A percentile compares a stretch with the other conserved stretches of the same genome.
phyloP scores from a whole-genome alignment of 2,113 vertebrate genomes.

The Cyprinodon tularosa region DNA sequence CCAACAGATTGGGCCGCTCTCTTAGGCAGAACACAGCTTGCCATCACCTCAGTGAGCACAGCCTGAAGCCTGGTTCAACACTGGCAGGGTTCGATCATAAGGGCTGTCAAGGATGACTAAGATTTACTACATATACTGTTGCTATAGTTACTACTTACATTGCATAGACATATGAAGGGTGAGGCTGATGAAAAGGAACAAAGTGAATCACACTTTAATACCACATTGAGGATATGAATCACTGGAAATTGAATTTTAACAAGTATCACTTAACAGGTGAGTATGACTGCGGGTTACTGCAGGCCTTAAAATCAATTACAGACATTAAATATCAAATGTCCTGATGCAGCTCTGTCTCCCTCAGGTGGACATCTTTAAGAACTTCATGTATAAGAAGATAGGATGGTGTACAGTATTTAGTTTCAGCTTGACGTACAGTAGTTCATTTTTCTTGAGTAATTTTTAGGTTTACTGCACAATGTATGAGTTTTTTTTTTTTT shows the following conservation, averaged over 20 bases:
- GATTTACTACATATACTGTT: slow-evolving; percentile 25
- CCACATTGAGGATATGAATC: neutral
- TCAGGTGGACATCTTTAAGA: slow-evolving; percentile 55
- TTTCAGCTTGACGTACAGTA: neutral
- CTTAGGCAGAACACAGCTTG: slow-evolving; percentile 48
- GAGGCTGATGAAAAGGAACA: neutral
- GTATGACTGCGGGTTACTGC: neutral
- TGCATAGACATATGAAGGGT: slow-evolving; percentile 5
- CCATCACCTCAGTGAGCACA: slow-evolving; percentile 39
- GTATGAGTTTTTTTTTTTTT: too few species aligned
- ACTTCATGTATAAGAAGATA: neutral
- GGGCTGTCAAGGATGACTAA: slow-evolving; percentile 16
- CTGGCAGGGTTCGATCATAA: slow-evolving; percentile 32
- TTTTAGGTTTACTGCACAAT: neutral
- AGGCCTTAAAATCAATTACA: slow-evolving; percentile 1
- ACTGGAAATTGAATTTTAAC: neutral
- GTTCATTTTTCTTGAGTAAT: neutral
- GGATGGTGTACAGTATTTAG: neutral
- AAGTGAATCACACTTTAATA: neutral
- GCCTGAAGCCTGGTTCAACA: slow-evolving; percentile 28
- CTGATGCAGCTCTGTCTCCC: slow-evolving; percentile 62
- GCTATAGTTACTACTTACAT: slow-evolving; percentile 31
- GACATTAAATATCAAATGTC: neutral
- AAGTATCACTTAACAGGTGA: neutral
- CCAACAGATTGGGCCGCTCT: slow-evolving; percentile 41